Evolutionary conservation across 2,888 invertebrate species (phyloP).

Genomic region (Phaedon cochleariae): DNA sequence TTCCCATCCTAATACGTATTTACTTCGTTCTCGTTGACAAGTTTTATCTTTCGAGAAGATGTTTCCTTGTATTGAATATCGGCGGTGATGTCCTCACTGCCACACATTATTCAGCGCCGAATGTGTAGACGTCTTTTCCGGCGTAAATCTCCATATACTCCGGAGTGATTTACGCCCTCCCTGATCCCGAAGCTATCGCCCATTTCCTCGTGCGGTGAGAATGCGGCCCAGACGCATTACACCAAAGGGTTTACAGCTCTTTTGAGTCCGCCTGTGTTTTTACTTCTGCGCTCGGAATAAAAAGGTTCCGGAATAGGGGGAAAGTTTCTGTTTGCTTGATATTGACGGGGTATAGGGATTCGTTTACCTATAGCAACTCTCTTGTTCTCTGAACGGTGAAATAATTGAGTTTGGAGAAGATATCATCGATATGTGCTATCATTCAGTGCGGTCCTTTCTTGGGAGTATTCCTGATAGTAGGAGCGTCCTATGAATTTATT

Average conservation of each 20-base stretch:
- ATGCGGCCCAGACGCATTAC: constrained; percentile 19
- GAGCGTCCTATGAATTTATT: too few species aligned
- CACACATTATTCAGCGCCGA: constrained; percentile 30
- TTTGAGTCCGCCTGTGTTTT: constrained; percentile 22
- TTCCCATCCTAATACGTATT: constrained; percentile 56
- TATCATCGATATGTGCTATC: too few species aligned
- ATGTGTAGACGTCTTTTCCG: constrained; percentile 37
- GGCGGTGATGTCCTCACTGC: constrained; percentile 47
- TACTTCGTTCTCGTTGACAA: constrained; percentile 48
- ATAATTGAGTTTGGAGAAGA: too few species aligned
- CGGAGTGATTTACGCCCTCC: constrained; percentile 45
- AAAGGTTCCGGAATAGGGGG: neutral
- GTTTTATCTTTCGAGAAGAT: constrained; percentile 55
- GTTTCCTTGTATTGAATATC: constrained; percentile 58
- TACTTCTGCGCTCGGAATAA: constrained; percentile 24
- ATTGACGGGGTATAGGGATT: too few species aligned
- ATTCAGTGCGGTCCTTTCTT: too few species aligned
- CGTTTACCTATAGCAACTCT: too few species aligned
- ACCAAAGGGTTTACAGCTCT: constrained; percentile 32
- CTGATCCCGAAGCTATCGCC: constrained; percentile 33
- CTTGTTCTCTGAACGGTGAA: too few species aligned
- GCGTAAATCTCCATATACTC: constrained; percentile 49
- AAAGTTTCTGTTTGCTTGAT: neutral
- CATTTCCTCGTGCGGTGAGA: constrained; percentile 26
- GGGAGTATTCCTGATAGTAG: too few species aligned